Conservation (phyloP, 2,113 vertebrate genomes). For the Plectropomus leopardus region DNA sequence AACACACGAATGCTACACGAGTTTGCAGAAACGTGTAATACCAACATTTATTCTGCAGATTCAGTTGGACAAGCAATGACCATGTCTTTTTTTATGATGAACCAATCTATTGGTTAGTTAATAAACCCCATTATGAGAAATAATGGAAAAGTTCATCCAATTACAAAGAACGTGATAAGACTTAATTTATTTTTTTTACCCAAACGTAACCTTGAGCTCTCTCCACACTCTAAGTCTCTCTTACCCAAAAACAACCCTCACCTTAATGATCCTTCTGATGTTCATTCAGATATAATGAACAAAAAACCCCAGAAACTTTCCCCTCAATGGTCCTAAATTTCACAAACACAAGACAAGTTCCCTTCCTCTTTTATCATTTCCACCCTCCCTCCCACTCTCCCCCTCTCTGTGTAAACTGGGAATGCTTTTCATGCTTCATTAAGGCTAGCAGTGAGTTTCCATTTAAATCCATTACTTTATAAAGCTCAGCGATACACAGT, state of each 20-base stretch:
- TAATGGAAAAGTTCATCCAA: background rate
- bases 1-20: too few relatives aligned
- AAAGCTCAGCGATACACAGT: conserved; percentile 67
- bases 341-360: conserved; percentile 1
- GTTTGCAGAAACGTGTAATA: too few relatives aligned
- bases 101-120: background rate
- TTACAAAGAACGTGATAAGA: background rate
- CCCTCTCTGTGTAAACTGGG: conserved; percentile 61
- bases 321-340: conserved; percentile 10
- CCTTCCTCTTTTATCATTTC: conserved; percentile 39
- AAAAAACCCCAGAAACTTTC: background rate
- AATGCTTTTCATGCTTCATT: conserved; percentile 77
- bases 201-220: background rate
- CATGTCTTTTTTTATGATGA: background rate
- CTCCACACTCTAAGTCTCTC: background rate
- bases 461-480: conserved; percentile 75
- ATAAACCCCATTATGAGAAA: background rate
- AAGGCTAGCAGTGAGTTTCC: conserved; percentile 59
- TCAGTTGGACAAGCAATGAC: background rate
- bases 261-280: background rate
- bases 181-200: background rate
- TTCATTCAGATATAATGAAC: conserved; percentile 10
- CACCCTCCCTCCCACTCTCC: background rate
- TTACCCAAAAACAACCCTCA: background rate
- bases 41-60: too few relatives aligned